Evolutionary conservation across 2,888 invertebrate species (phyloP), one percentile per base, ranked within the genome.

Genomic region (Tenthredo notha): DNA sequence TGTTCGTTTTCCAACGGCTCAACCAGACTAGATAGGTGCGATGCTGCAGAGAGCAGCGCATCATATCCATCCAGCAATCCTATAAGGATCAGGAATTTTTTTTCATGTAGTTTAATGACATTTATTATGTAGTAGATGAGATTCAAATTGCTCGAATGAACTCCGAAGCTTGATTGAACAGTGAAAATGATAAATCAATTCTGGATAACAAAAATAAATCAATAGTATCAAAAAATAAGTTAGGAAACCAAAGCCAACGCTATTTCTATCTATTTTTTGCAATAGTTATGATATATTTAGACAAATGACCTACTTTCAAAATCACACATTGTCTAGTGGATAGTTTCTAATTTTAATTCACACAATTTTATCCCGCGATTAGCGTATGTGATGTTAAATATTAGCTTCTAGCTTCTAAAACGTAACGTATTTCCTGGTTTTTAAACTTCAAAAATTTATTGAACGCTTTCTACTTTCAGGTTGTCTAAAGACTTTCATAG

Each of bases 1-100:
- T 96, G 95, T 87, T 95, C 94, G 85, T 94, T 93, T 91, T 96
- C 95, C 90, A 96, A 92, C 85, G 95, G 95, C 86, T 94, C 94
- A 84, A 96, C 94, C 88, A 95, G 94, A 84, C 95, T 94, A 75
- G 95, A 94, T 88, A 96, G 93, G 88, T 94, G 94, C 87, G 94
- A 94, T 43, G 96, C 95, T 78, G 96, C 96, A 72, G 94, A 93
- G 90, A 96, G 95, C 87, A 96, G 93, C 87, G 95, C 95, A 89
- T 95, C 94, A 90, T 96, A 96, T 88, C 95, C 95, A 87, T 95
- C 95, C 88, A 96, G 93, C 87, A 96, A 93, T 89, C 95, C 95
- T 95, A 87, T 77, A 92, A 88, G 54, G 78, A 86, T 84, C 33
- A 61, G n/a, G 33, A 47, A 61, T 54, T 75, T 21, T 21, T 67